Evolutionary conservation across 2,113 vertebrate species (phyloP).

Genomic region (Beaufortia kweichowensis): DNA sequence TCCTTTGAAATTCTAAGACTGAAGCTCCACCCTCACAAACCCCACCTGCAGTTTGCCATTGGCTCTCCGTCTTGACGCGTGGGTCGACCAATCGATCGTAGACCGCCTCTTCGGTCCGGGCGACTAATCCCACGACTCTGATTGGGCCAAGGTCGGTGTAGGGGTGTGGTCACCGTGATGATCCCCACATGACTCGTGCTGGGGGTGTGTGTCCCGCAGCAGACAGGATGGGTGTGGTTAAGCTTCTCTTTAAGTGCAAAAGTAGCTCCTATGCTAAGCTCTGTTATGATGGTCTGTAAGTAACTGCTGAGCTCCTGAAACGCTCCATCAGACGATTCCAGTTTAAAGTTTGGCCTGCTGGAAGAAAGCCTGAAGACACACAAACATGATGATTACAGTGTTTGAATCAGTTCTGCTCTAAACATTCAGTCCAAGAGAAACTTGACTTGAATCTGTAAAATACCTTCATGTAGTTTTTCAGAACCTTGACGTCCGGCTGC

Average conservation of each 20-base stretch:
- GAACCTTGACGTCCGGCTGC: constrained; percentile 93
- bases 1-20: constrained; percentile 9
- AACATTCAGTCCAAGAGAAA: too few relatives aligned
- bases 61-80: constrained; percentile 31
- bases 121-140: constrained; percentile 44
- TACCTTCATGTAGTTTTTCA: constrained; percentile 99
- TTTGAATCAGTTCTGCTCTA: too few relatives aligned
- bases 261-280: constrained; percentile 68
- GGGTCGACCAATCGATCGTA: constrained; percentile 42
- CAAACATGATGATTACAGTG: too few relatives aligned
- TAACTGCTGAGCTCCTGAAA: constrained; percentile 40
- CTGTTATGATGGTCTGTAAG: constrained; percentile 48
- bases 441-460: background rate
- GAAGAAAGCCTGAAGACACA: constrained; percentile 84
- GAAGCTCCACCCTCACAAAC: constrained; percentile 40
- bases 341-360: constrained; percentile 89
- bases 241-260: constrained; percentile 68
- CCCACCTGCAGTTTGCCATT: constrained; percentile 19
- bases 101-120: constrained; percentile 12
- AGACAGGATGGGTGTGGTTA: constrained; percentile 55
- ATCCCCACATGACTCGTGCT: constrained; percentile 28
- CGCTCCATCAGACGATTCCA: constrained; percentile 50
- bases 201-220: constrained; percentile 34
- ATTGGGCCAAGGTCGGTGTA: constrained; percentile 41
- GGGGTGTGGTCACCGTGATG: constrained; percentile 15